phyloP scores from a whole-genome alignment of 2,888 invertebrate genomes.

The Pseudoips prasinana region DNA sequence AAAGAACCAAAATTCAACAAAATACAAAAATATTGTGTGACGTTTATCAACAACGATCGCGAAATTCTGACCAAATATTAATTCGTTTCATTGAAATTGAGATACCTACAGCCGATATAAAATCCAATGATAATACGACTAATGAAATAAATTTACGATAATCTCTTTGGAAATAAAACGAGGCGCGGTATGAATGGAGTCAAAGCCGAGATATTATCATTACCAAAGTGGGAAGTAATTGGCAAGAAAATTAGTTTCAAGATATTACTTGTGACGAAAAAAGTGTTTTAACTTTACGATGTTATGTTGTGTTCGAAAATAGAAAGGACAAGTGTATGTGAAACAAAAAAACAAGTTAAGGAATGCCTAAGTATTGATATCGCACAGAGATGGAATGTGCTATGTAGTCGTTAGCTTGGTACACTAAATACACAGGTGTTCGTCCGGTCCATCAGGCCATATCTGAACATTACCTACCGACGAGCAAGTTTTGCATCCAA shows the following conservation, averaged over 20 bases:
- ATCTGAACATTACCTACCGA: slow-evolving; percentile 48
- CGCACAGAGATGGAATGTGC: slow-evolving; percentile 52
- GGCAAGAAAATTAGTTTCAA: slow-evolving; percentile 28
- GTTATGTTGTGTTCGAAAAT: too few relatives aligned
- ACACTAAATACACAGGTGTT: slow-evolving; percentile 65
- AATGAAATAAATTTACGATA: slow-evolving; percentile 41
- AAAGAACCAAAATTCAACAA: slow-evolving; percentile 52
- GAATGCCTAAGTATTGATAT: slow-evolving; percentile 37
- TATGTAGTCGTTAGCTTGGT: slow-evolving; percentile 34
- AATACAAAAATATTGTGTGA: slow-evolving; percentile 48
- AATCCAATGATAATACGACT: slow-evolving; percentile 31
- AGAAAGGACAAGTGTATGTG: too few relatives aligned
- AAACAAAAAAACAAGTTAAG: too few relatives aligned
- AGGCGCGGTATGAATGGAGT: slow-evolving; percentile 35
- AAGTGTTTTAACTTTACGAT: too few relatives aligned
- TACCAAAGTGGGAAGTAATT: slow-evolving; percentile 32
- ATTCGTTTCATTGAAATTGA: slow-evolving; percentile 43
- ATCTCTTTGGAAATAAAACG: slow-evolving; percentile 34
- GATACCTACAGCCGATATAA: slow-evolving; percentile 34
- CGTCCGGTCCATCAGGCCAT: slow-evolving; percentile 69
- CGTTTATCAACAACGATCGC: slow-evolving; percentile 40
- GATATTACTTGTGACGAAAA: too few relatives aligned
- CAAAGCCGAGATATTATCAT: slow-evolving; percentile 30
- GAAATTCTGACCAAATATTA: slow-evolving; percentile 37
- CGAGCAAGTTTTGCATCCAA: slow-evolving; percentile 14